Percentiles rank a stretch among this genome's conserved stretches.
These are phyloP conservation scores for Bovichtus diacanthus DNA, from an alignment of 2,797 vertebrate genomes.

Conservation along the genomic window DNA sequence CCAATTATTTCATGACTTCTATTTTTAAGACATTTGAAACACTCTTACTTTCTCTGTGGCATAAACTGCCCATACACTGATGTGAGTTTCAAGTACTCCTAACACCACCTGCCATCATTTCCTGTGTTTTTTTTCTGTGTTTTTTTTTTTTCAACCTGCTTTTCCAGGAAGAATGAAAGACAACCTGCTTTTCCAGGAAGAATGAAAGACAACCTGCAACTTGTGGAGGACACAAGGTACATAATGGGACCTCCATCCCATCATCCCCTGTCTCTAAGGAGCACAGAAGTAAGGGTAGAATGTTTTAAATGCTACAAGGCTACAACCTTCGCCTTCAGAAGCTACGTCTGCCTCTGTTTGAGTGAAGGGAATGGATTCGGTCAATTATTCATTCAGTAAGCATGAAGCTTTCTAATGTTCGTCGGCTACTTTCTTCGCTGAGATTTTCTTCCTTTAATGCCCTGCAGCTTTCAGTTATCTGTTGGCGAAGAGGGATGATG, in stretches of 20 bases:
- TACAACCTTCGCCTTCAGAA: slow-evolving; percentile 61
- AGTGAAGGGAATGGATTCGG: slow-evolving; percentile 70
- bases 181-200: slow-evolving; percentile 28
- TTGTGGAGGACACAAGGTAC: slow-evolving; percentile 16
- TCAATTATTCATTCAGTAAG: slow-evolving; percentile 82
- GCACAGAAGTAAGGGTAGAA: slow-evolving; percentile 27
- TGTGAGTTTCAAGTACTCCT: slow-evolving; percentile 27
- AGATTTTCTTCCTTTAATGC: slow-evolving; percentile 44
- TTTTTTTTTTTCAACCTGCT: background rate
- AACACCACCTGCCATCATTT: slow-evolving; percentile 35
- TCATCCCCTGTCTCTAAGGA: slow-evolving; percentile 24
- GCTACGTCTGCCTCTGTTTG: slow-evolving; percentile 53
- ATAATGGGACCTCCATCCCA: slow-evolving; percentile 5
- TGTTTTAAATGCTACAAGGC: slow-evolving; percentile 51
- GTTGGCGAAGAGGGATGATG: slow-evolving; percentile 60
- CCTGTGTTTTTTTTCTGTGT: background rate
- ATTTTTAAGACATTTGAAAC: slow-evolving; percentile 44
- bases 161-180: slow-evolving; percentile 37
- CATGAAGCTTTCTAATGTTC: slow-evolving; percentile 73
- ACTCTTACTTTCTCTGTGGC: slow-evolving; percentile 9
- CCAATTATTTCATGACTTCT: slow-evolving; percentile 54
- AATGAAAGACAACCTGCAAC: slow-evolving; percentile 22
- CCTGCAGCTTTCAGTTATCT: slow-evolving; percentile 70
- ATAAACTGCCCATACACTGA: slow-evolving; percentile 29
- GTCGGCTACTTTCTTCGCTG: slow-evolving; percentile 49